Base-by-base conservation (phyloP, 2,888 invertebrate genomes). In the Drosophila emarginata region DNA sequence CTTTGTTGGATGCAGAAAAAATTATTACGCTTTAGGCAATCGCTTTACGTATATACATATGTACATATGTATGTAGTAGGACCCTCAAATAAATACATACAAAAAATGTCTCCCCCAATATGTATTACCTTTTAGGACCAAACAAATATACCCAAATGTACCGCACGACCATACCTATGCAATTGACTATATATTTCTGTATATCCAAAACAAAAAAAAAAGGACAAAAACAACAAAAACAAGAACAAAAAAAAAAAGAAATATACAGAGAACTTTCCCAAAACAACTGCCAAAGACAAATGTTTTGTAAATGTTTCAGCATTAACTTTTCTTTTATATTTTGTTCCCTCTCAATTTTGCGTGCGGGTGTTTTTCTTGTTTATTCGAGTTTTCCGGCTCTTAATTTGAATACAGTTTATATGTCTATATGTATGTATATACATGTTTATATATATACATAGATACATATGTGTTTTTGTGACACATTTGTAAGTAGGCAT, bases 301-400 rank as follows among this genome's bases (percentile, higher is more conserved):
- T 73, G 75, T 75, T 68, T 45, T 32, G 54, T 53, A 68, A 69
- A 74, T 74, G 74, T 74, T 73, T 59, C 60, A 21, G 63, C 63
- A 74, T 73, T 74, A 73, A 73, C 72, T 73, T 73, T 74, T 63
- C 50, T 74, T 74, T 74, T 68, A 72, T 37, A 21, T 37, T 36
- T 56, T 50, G 26, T 70, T 40, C 45, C 28, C 45, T 39, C 54
- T 58, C 72, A 39, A 26, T 28, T 45, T 45, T 59, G 54, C 54
- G 54, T 54, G 36, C 53, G 26, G 53, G 28, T 26, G 40, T 61
- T 69, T 32, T 18, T 69, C 23, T 64, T 32, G 36, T 54, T 50
- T 32, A 54, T 54, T 18, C 32, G 54, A 36, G 32, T 36, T 54
- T 54, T 36, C 36, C 36, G 54, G 32, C 28, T 36, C 32, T 54